Evolutionary conservation across 2,113 vertebrate species (phyloP).

Genomic region (Rana temporaria): DNA sequence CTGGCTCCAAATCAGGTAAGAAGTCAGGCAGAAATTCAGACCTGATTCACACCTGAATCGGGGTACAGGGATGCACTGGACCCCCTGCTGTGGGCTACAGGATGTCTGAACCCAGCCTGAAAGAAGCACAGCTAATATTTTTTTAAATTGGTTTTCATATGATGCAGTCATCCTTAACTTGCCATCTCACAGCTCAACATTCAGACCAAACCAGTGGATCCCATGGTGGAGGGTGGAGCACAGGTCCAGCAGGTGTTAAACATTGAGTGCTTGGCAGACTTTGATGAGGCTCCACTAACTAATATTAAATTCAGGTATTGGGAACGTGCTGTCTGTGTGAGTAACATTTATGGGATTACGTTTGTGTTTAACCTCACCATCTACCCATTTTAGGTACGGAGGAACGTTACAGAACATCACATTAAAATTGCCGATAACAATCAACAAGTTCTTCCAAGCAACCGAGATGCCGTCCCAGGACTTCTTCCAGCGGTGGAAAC

Average conservation of each 20-base stretch:
- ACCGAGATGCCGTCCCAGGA: constrained; percentile 91
- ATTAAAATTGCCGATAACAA: constrained; percentile 87
- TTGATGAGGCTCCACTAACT: constrained; percentile 81
- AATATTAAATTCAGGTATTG: constrained; percentile 88
- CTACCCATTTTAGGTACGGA: constrained; percentile 78
- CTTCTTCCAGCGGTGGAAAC: constrained; percentile 95
- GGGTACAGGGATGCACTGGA: too few species aligned
- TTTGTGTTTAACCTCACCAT: not conserved
- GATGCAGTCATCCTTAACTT: constrained; percentile 68
- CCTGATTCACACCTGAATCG: too few species aligned
- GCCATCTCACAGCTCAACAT: constrained; percentile 83
- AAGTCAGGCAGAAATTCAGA: too few species aligned
- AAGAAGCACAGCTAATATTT: too few species aligned
- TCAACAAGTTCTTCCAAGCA: constrained; percentile 95
- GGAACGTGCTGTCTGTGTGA: not conserved
- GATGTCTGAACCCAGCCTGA: too few species aligned
- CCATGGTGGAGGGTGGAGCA: constrained; percentile 89
- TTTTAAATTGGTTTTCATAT: not conserved
- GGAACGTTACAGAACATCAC: constrained; percentile 87
- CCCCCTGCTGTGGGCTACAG: too few species aligned
- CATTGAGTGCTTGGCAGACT: constrained; percentile 89
- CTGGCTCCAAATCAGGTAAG: too few species aligned
- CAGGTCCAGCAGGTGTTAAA: constrained; percentile 94
- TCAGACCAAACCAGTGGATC: constrained; percentile 86
- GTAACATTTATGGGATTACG: not conserved